Evolutionary conservation across 2,888 invertebrate genomes (phyloP).

Genomic region (Epistrophe eligans): DNA sequence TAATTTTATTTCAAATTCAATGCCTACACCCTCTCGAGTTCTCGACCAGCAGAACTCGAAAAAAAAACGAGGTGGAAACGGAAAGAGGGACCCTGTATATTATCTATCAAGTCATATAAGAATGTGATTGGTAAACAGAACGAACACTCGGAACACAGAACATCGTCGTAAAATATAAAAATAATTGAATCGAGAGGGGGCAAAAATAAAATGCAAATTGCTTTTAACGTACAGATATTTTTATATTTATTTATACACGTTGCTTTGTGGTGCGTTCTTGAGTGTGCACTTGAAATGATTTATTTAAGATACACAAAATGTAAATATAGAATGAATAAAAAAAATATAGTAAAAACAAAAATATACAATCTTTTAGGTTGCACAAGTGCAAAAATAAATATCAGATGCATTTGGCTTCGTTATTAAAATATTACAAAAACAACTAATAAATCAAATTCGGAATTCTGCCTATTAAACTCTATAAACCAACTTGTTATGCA

Average conservation of each 20-base stretch:
- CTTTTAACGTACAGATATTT: constrained; percentile 15
- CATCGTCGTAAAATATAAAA: constrained; percentile 24
- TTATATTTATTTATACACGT: not conserved
- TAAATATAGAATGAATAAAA: constrained; percentile 34
- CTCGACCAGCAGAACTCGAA: constrained; percentile 17
- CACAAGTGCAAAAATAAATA: constrained; percentile 24
- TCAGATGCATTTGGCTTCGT: not conserved
- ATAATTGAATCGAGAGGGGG: constrained; percentile 40
- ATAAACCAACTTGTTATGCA: not conserved
- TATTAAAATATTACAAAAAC: not conserved
- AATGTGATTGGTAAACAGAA: constrained; percentile 43
- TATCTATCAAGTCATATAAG: constrained; percentile 22
- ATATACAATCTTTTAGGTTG: constrained; percentile 7
- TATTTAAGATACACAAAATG: constrained; percentile 41
- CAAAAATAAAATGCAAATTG: constrained; percentile 63
- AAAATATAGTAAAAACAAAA: not conserved
- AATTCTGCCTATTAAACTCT: not conserved
- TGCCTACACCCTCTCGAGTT: constrained; percentile 17
- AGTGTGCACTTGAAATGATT: constrained; percentile 64
- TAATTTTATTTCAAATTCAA: constrained; percentile 37
- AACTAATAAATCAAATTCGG: not conserved
- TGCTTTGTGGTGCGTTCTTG: constrained; percentile 62
- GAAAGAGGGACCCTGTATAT: not conserved
- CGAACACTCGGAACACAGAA: constrained; percentile 17
- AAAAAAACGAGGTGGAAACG: not conserved